A percentile compares a stretch with the other conserved stretches of the same genome.
These are phyloP conservation scores for Teleogryllus occipitalis DNA, from an alignment of 1,140 invertebrate genomes.

Conservation along the genomic window DNA sequence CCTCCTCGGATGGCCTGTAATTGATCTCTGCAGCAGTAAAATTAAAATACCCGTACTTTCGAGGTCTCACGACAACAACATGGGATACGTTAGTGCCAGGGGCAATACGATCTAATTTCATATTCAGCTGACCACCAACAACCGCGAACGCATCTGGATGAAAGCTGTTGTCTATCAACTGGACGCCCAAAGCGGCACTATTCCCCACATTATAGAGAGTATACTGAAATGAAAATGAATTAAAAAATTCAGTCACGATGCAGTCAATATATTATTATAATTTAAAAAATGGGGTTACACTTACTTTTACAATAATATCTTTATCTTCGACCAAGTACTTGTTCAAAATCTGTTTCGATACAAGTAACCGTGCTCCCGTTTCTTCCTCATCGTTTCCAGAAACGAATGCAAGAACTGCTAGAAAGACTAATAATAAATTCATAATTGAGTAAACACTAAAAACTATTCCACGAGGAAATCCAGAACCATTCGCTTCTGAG, in stretches of 20 bases:
- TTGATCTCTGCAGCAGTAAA: slow-evolving; percentile 91
- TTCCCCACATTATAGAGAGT: slow-evolving; percentile 77
- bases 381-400: slow-evolving; percentile 50
- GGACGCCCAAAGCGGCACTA: slow-evolving; percentile 80
- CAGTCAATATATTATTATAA: not conserved
- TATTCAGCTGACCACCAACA: slow-evolving; percentile 73
- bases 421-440: slow-evolving; percentile 11
- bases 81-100: slow-evolving; percentile 90
- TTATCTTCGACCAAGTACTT: slow-evolving; percentile 97
- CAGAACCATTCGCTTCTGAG: too few relatives aligned
- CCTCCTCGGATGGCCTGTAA: slow-evolving; percentile 75
- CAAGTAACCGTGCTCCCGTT: slow-evolving; percentile 58
- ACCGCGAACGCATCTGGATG: slow-evolving; percentile 80
- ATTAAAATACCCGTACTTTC: slow-evolving; percentile 90
- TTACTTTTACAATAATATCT: slow-evolving; percentile 87
- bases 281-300: not conserved
- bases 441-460: not conserved
- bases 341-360: slow-evolving; percentile 89
- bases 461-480: too few relatives aligned
- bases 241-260: not conserved
- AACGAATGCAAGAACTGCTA: slow-evolving; percentile 5
- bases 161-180: slow-evolving; percentile 82
- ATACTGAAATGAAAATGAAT: slow-evolving; percentile 44
- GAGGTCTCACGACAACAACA: slow-evolving; percentile 82
- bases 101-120: slow-evolving; percentile 79